Base-by-base conservation (phyloP, 2,113 vertebrate genomes). In the Abramis brama region DNA sequence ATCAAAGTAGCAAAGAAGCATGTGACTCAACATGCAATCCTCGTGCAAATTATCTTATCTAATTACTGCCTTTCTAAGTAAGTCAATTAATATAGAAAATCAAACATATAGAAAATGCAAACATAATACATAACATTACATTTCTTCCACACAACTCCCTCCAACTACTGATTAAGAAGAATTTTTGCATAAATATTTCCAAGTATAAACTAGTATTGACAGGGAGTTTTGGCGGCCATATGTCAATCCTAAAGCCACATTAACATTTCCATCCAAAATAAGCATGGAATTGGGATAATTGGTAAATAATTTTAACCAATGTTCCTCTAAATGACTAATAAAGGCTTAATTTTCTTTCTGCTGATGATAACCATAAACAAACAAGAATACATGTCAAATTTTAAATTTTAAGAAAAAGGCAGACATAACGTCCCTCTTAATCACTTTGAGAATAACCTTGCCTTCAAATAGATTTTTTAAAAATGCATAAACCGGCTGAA, bases 141-240 rank as follows among this genome's bases (percentile, higher is more conserved):
- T 39, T 39, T 39, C 6, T 39, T 39, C 39, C 39, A 39, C 39
- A 39, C 39, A 39, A 39, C 39, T 39, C 12, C 47, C 47, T 50
- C 47, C 47, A 50, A 50, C 13, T 47, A 47, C 3, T 3, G 3
- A 13, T 47, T 25, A 25, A 73, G 4, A 9, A 43, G 9, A 50
- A 75, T 83, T 86, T 89, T 73, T 73, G 68, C 68, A 71, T 71
- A 23, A 39, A 39, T 33, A 10, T 21, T 36, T 70, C 36, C 3
- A 43, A 23, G 8, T 71, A 71, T 71, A 39, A 10, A 23, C 33
- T 23, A 71, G 0, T 23, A 39, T 23, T 71, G 1, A 43, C 68
- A 1, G 30, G 66, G 7, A 10, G 8, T 71, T 71, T 71, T 39
- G 33, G 68, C 11, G 68, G 68, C 19, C 68, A 43, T 21, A 33